Percentiles rank a stretch among this genome's conserved stretches.
These are phyloP conservation scores for Sinosuthora webbiana DNA, from an alignment of 2,113 vertebrate genomes.

Conservation along the genomic window DNA sequence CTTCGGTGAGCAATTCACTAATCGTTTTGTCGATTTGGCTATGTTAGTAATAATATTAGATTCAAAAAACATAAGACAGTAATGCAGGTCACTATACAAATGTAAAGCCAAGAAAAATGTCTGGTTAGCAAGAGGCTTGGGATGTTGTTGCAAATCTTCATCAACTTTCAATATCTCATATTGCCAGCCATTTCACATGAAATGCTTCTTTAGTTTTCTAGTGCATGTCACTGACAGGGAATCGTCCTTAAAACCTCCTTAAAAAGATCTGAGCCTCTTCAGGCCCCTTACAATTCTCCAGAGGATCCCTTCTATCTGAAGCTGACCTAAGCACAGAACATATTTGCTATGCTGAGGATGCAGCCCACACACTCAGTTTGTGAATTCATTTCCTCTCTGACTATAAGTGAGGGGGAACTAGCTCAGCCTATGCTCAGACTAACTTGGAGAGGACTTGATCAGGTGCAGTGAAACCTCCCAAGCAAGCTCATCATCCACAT, in stretches of 20 bases:
- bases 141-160: not conserved
- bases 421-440: not conserved
- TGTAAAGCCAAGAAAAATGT: fast-evolving
- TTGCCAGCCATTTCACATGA: not conserved
- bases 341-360: fast-evolving
- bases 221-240: not conserved
- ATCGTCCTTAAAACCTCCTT: not conserved
- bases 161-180: not conserved
- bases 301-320: not conserved
- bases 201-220: not conserved
- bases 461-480: not conserved
- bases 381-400: not conserved
- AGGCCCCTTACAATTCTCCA: not conserved
- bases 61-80: not conserved
- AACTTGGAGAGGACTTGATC: fast-evolving
- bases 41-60: not conserved
- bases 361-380: too few relatives aligned
- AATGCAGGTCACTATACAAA: not conserved
- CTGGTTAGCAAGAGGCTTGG: not conserved
- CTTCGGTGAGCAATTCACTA: not conserved
- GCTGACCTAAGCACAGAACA: not conserved
- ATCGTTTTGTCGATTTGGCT: not conserved
- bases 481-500: not conserved
- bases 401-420: fast-evolving
- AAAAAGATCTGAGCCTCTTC: not conserved